A percentile compares a stretch with the other conserved stretches of the same genome.
phyloP scores from a whole-genome alignment of 2,888 invertebrate species.

The Idaea biselata region DNA sequence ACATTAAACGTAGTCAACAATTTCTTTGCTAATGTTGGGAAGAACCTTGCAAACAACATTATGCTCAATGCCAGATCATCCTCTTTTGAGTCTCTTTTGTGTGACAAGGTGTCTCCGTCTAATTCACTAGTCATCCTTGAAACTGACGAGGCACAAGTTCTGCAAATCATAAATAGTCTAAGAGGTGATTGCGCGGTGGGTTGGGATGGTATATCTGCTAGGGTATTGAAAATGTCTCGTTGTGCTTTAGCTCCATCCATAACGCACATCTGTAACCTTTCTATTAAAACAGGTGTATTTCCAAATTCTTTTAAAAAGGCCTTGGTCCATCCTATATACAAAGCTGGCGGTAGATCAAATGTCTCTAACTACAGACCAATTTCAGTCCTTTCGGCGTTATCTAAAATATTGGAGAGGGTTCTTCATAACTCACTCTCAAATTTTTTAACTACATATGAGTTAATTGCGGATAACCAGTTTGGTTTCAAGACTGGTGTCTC shows the following conservation, averaged over 20 bases:
- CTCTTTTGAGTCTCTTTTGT: too few relatives aligned
- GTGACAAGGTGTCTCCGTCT: too few relatives aligned
- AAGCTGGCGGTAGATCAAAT: background rate
- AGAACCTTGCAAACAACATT: too few relatives aligned
- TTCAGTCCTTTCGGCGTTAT: background rate
- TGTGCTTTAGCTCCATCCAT: background rate
- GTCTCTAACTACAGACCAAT: background rate
- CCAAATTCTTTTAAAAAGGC: background rate
- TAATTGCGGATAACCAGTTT: background rate
- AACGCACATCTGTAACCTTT: background rate
- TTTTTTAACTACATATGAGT: background rate
- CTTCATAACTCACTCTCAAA: background rate
- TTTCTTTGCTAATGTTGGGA: too few relatives aligned
- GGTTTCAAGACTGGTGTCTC: background rate
- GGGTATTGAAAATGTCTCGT: too few relatives aligned
- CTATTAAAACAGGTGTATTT: background rate
- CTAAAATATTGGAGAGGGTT: background rate
- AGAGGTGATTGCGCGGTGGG: background rate
- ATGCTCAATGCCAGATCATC: too few relatives aligned
- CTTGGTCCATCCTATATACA: background rate
- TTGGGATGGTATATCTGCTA: background rate
- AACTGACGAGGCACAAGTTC: too few relatives aligned
- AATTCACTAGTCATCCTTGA: too few relatives aligned
- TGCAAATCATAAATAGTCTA: background rate
- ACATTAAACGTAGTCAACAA: too few relatives aligned